Conservation (phyloP, 2,888 invertebrate species). For the Ommatoiulus sabulosus region DNA sequence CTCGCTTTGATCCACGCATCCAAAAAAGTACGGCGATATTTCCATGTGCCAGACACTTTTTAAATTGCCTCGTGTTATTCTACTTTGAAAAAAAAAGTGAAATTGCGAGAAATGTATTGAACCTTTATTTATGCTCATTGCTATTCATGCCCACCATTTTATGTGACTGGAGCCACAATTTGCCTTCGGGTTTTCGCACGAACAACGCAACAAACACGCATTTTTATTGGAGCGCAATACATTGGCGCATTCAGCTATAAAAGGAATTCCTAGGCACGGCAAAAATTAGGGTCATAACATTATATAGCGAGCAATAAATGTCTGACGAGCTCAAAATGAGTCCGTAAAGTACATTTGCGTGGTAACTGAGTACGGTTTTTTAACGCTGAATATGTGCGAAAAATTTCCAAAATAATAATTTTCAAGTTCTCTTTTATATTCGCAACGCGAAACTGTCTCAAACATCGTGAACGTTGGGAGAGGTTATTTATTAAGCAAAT, state of each 20-base stretch:
- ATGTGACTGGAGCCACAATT: constrained; percentile 11
- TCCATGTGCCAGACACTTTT: not conserved
- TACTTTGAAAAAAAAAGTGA: not conserved
- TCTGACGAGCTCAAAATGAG: not conserved
- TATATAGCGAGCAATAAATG: constrained; percentile 18
- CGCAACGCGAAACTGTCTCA: not conserved
- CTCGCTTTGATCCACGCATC: not conserved
- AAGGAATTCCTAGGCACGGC: not conserved
- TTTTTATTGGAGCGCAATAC: not conserved
- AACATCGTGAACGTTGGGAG: too few relatives aligned
- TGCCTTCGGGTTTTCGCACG: not conserved
- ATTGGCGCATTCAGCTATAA: constrained; percentile 19
- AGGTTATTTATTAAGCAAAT: too few relatives aligned
- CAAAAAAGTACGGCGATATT: not conserved
- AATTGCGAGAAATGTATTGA: not conserved
- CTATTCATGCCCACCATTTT: not conserved
- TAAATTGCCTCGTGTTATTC: not conserved
- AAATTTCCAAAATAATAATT: not conserved
- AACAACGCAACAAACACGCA: constrained; percentile 3
- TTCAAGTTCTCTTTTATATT: not conserved
- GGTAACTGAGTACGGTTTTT: not conserved
- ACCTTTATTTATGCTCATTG: not conserved
- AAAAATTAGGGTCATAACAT: constrained; percentile 27
- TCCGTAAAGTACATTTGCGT: not conserved
- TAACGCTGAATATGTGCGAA: not conserved